phyloP scores from a whole-genome alignment of 2,888 invertebrate genomes.

The Nebria brevicollis region DNA sequence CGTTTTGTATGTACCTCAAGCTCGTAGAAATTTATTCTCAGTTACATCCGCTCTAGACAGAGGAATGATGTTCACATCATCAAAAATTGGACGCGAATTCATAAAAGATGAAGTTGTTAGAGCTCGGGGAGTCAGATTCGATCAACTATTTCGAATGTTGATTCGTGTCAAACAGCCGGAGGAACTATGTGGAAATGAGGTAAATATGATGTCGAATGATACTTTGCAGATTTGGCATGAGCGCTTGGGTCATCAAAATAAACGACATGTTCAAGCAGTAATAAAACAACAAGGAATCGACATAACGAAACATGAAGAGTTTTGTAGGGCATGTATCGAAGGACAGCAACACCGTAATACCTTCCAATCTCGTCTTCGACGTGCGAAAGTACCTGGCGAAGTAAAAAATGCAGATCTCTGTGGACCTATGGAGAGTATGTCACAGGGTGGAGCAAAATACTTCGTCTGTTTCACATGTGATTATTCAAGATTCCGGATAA shows the following conservation, averaged over 20 bases:
- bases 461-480: slow-evolving; percentile 48
- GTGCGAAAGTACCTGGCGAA: slow-evolving; percentile 31
- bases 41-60: slow-evolving; percentile 40
- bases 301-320: slow-evolving; percentile 34
- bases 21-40: slow-evolving; percentile 44
- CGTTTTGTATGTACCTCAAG: not conserved
- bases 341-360: slow-evolving; percentile 49
- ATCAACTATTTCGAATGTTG: not conserved
- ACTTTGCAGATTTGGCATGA: too few species aligned
- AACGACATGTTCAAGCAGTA: slow-evolving; percentile 47
- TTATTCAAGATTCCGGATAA: slow-evolving; percentile 33
- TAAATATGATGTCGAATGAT: too few species aligned
- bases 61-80: slow-evolving; percentile 38
- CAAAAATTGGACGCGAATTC: slow-evolving; percentile 38
- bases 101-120: slow-evolving; percentile 21
- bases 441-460: slow-evolving; percentile 39
- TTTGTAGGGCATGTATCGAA: slow-evolving; percentile 49
- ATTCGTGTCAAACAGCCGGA: slow-evolving; percentile 39
- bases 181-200: slow-evolving; percentile 24
- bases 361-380: slow-evolving; percentile 41
- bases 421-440: slow-evolving; percentile 40
- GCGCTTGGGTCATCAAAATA: slow-evolving; percentile 47
- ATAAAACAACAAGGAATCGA: slow-evolving; percentile 46
- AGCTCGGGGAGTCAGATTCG: slow-evolving; percentile 26
- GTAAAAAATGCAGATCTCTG: slow-evolving; percentile 47